These are phyloP conservation scores for Periphyllus acericola DNA, from an alignment of 2,888 invertebrate genomes.

Conservation along the genomic window DNA sequence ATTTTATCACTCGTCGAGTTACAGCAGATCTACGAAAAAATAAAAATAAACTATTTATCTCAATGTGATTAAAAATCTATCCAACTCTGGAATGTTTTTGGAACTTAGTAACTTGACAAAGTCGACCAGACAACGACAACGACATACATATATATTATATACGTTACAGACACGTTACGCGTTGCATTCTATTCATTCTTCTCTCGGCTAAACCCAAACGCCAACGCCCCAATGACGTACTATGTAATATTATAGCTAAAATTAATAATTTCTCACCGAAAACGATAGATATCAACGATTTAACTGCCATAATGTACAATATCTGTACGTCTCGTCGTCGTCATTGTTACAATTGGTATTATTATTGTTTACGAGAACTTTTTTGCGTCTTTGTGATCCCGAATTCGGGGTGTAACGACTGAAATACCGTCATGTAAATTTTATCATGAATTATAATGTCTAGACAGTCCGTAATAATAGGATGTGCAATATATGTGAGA, in stretches of 20 bases:
- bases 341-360: not conserved
- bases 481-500: too few relatives aligned
- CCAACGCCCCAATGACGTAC: not conserved
- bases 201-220: too few relatives aligned
- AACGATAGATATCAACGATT: not conserved
- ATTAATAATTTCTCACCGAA: not conserved
- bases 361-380: not conserved
- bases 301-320: not conserved
- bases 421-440: not conserved
- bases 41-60: too few relatives aligned
- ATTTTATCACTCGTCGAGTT: too few relatives aligned
- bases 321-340: not conserved
- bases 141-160: too few relatives aligned
- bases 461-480: not conserved
- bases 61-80: too few relatives aligned
- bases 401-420: not conserved
- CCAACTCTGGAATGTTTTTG: too few relatives aligned
- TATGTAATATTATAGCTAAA: not conserved
- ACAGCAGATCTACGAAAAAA: too few relatives aligned
- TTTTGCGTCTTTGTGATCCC: not conserved
- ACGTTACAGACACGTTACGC: not conserved
- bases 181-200: not conserved
- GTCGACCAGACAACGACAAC: too few relatives aligned
- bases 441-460: not conserved
- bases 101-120: too few relatives aligned